Base-by-base conservation (phyloP, 1,140 invertebrate genomes). In the Antheraea pernyi region DNA sequence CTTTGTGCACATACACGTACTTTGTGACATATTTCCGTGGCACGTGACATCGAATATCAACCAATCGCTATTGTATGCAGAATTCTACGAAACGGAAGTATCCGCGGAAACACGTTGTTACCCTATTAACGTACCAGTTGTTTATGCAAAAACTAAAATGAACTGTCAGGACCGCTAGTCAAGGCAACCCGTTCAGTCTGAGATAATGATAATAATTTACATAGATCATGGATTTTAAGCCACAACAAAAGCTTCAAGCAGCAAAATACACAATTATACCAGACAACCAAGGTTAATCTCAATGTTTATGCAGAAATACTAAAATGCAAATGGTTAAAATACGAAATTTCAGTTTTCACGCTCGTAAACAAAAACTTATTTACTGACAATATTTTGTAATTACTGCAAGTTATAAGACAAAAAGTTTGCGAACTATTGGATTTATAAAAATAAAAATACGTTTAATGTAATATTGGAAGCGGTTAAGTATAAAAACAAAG, bases 181-280 rank as follows among this genome's bases (percentile, higher is more conserved):
- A 86, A 89, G 84, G 84, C 78, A 78, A 89, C 78, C 75, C 77
- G 71, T 71, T 76, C 80, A 77, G 79, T 79, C 77, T 68, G 69
- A 82, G 69, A 77, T 79, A 79, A 83, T 83, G 77, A 78, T 84
- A 82, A 85, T 67, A 68, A 83, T 86, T 89, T 85, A 81, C 79
- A 88, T 78, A 85, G 83, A 82, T 82, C 79, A 84, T 78, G 80
- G 78, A 73, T 84, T 77, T 86, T 89, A 82, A 84, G 77, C 75
- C 75, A 81, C 75, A 79, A 88, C 84, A 83, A 86, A 77, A 63
- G 63, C 59, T 61, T 69, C 71, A 75, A 70, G 73, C 63, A 69
- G 72, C 73, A 77, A 9, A 53, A 13, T 78, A 74, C 67, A 73
- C 77, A 86, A 83, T 81, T 76, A 79, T 83, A 82, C 79, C 72